Percentiles rank a stretch among this genome's conserved stretches.
Evolutionary conservation across 2,888 invertebrate genomes (phyloP).

Genomic region (Linnaemya tessellans): DNA sequence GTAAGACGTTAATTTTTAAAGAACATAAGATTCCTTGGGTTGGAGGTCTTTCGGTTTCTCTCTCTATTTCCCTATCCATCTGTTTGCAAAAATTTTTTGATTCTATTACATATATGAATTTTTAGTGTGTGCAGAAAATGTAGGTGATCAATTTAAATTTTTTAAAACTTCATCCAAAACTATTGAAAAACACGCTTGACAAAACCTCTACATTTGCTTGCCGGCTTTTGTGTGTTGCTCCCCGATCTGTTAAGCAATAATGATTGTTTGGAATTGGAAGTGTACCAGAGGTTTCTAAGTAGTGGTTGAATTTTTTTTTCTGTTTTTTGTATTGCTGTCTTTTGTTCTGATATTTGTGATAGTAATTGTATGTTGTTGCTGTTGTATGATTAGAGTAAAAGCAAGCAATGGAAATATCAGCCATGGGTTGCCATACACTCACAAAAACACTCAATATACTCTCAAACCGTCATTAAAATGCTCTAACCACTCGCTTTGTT

Average conservation of each 20-base stretch:
- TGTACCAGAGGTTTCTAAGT: conserved; percentile 63
- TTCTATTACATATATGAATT: no score
- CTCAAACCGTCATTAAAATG: conserved; percentile 64
- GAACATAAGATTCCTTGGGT: no score
- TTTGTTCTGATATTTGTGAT: conserved; percentile 64
- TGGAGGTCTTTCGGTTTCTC: no score
- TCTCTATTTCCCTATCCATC: no score
- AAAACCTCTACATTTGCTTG: conserved; percentile 48
- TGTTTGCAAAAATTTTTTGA: no score
- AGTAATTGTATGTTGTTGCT: conserved; percentile 54
- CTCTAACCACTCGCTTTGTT: conserved; percentile 75
- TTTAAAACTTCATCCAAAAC: no score
- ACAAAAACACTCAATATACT: conserved; percentile 62
- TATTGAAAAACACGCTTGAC: background rate
- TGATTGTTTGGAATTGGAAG: conserved; percentile 53
- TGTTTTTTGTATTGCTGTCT: no score
- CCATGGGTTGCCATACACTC: conserved; percentile 73
- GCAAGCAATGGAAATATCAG: conserved; percentile 61
- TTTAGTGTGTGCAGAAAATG: no score
- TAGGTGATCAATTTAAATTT: no score
- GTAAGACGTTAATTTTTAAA: no score
- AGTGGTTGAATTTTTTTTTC: conserved; percentile 60
- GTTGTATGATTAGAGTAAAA: conserved; percentile 52
- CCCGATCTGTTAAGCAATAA: conserved; percentile 56
- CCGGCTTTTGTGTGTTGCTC: conserved; percentile 36